Evolutionary conservation across 2,797 vertebrate genomes (phyloP).

Genomic region (Sebastes flavidus): DNA sequence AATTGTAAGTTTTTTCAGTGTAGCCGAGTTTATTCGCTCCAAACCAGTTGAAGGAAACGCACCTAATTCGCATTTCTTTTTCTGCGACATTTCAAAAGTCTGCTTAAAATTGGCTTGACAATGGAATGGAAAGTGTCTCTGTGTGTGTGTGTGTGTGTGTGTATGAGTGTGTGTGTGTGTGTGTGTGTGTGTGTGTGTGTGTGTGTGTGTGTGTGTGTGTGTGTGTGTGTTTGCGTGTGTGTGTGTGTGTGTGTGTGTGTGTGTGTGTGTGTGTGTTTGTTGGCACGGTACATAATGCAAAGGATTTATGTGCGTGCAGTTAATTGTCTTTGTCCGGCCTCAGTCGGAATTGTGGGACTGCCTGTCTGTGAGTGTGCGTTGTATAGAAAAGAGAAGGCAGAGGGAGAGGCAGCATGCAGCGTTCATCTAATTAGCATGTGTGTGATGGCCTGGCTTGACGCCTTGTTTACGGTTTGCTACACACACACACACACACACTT

Average conservation of each 20-base stretch:
- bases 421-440: conserved; percentile 31
- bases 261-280: not conserved
- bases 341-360: not conserved
- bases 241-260: not conserved
- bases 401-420: not conserved
- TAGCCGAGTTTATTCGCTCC: too few species aligned
- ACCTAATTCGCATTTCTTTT: too few species aligned
- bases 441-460: conserved; percentile 4
- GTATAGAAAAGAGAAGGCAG: not conserved
- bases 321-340: not conserved
- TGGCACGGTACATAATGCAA: not conserved
- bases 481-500: not conserved
- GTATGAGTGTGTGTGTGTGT: not conserved
- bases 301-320: not conserved
- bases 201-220: not conserved
- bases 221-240: not conserved
- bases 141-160: not conserved
- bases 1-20: too few species aligned
- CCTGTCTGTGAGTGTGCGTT: not conserved
- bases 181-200: not conserved
- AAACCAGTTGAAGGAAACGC: too few species aligned
- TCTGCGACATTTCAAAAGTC: too few species aligned
- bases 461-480: conserved; percentile 13
- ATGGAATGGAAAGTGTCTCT: not conserved
- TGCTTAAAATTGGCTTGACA: too few species aligned